Base-by-base conservation (phyloP, 2,113 vertebrate genomes). In the Clarias magur region DNA sequence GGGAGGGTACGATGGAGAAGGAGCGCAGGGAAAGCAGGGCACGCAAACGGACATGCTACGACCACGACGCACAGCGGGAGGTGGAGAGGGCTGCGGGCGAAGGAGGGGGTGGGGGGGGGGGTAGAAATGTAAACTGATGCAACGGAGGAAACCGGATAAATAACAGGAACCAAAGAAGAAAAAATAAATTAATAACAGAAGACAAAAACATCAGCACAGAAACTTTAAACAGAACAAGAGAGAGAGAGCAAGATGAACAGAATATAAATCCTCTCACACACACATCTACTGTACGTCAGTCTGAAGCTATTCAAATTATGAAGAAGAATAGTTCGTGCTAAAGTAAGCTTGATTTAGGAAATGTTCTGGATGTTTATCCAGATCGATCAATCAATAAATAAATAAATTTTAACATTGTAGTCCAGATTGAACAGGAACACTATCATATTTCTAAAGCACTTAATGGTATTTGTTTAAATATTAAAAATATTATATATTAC, bases 11-110 rank as follows among this genome's bases (percentile, higher is more conserved):
- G 94, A 95, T 91, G 93, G 85, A 94, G 91, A 94, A 92, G 95
- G 90, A 90, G 94, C 93, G 92, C 96, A 93, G 93, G 96, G 96
- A 94, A 96, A 96, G 93, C 96, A 95, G 92, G 97, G 96, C 82
- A 97, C 95, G 95, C 97, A 99, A 95, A 99, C 93, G 85, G 96
- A 99, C 97, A 99, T 99, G 98, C 98, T 99, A 99, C 96, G 96
- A 95, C 95, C 96, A 95, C 96, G 96, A 92, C 93, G 97, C 91
- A 92, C 94, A 90, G 92, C 95, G 70, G 85, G 89, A 95, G 89
- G 85, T 62, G 85, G 85, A 87, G 76, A 89, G 85, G 92, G 91
- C 94, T 94, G 94, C 60, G 85, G 92, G 89, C 84, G 73, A 68
- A 85, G 86, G 82, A 86, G 84, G 87, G 80, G 86, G 84, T 85